phyloP scores from a whole-genome alignment of 1,140 invertebrate genomes.

The Manduca sexta region DNA sequence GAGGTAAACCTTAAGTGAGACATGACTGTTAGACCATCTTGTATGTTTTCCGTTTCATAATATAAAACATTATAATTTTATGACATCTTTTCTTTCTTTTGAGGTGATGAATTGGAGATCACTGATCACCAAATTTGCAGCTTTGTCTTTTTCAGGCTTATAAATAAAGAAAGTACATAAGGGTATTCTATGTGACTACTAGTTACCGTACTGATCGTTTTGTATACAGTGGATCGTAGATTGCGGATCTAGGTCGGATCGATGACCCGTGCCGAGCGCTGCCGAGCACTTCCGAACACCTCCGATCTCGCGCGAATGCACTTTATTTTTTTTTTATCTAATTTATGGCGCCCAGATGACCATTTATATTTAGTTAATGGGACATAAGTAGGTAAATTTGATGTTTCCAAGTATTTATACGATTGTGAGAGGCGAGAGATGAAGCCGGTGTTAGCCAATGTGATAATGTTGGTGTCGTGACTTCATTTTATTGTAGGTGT shows the following conservation, averaged over 20 bases:
- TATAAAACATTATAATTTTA: too few species aligned
- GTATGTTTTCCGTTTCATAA: too few species aligned
- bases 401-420: conserved; percentile 4
- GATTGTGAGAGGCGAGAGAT: not conserved
- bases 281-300: conserved; percentile 10
- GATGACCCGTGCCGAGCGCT: conserved; percentile 21
- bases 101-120: too few species aligned
- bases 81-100: too few species aligned
- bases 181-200: too few species aligned
- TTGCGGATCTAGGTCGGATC: conserved; percentile 20
- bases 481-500: too few species aligned
- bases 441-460: not conserved
- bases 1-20: too few species aligned
- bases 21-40: too few species aligned
- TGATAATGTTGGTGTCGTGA: not conserved
- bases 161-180: too few species aligned
- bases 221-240: not conserved
- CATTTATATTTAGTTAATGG: conserved; percentile 15
- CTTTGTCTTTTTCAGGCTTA: too few species aligned
- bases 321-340: conserved; percentile 4
- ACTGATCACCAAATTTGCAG: too few species aligned
- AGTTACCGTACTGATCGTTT: not conserved
- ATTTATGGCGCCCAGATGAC: conserved; percentile 5
- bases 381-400: conserved; percentile 16
- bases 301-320: conserved; percentile 7